Base-by-base conservation (phyloP, 2,797 vertebrate species). In the Ctenopoma multispine region DNA sequence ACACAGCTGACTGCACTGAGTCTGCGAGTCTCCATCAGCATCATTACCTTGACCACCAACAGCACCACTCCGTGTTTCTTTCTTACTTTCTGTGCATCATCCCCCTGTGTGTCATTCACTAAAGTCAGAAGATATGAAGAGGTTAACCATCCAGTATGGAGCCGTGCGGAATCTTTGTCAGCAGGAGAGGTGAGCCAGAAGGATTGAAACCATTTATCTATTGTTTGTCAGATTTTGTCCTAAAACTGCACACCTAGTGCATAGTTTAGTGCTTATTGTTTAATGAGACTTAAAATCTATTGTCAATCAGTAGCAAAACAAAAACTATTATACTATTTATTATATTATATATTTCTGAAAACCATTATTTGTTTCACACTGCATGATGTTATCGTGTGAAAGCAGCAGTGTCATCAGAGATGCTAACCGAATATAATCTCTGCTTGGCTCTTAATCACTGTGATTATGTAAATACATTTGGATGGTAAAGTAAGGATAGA, bases 381-480 rank as follows among this genome's bases (percentile, higher is more conserved):
- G 31, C 31, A 34, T 34, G 31, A 34, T 34, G 17, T 46, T 29
- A 23, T 21, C 21, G 7, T 34, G 6, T 41, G 21, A 17, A 18
- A 47, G 40, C 1, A 54, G 21, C 10, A 1, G 15, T 20, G 53
- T 38, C 15, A 40, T 38, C 15, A 40, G 51, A 73, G 7, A 23
- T 13, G 18, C 18, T 63, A 1, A 3, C 34, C 48, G 40, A 56
- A 14, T 72, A 29, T 73, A 59, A 72, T 77, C 67, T 56, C 40
- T 55, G 27, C 24, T 38, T 27, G 51, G 61, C 41, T 55, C n/a
- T 50, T 64, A 68, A 79, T 76, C 24, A 59, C 46, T 58, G 20
- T 46, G 56, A 74, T 84, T 75, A 75, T 74, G 29, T 63, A 61
- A 71, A 74, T 77, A 69, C 15, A 70, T 77, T 50, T 41, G 5